Conservation (phyloP, 1,140 invertebrate species). For the Plutomurus gul region DNA sequence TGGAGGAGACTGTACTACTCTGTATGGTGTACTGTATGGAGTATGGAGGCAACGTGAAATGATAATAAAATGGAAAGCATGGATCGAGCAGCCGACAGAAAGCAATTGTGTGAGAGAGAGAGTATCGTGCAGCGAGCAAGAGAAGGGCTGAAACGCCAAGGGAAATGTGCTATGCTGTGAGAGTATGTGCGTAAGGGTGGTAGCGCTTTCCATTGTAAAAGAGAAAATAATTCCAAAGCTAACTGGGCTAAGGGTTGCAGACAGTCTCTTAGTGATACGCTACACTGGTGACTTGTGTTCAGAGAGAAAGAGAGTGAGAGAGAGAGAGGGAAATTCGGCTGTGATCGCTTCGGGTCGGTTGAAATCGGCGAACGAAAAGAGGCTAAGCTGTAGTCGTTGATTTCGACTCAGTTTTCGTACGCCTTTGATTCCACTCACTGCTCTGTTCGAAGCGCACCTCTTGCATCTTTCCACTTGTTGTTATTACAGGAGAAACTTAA, state of each 20-base stretch:
- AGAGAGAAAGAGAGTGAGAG: no score
- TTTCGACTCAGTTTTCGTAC: conserved; percentile 50
- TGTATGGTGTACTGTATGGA: no score
- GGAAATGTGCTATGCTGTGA: background rate
- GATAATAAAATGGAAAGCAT: no score
- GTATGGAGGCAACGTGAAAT: no score
- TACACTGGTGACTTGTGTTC: background rate
- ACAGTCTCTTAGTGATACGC: background rate
- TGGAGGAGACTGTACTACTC: no score
- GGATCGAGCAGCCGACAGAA: no score
- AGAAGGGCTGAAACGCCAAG: background rate
- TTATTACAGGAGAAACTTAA: conserved; percentile 6
- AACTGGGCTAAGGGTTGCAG: conserved; percentile 2
- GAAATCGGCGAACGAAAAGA: background rate
- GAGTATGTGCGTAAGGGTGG: background rate
- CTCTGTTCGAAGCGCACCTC: conserved; percentile 37
- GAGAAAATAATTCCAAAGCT: background rate
- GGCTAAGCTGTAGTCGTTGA: conserved; percentile 40
- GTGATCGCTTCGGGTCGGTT: conserved; percentile 19
- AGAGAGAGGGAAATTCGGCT: background rate
- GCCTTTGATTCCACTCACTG: conserved; percentile 45
- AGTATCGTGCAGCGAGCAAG: background rate
- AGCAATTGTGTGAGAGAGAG: no score
- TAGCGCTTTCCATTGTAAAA: background rate
- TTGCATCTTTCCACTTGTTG: conserved; percentile 48